Evolutionary conservation across 2,888 invertebrate species (phyloP), one percentile per base, ranked within the genome.

Genomic region (Dynastes grantii): DNA sequence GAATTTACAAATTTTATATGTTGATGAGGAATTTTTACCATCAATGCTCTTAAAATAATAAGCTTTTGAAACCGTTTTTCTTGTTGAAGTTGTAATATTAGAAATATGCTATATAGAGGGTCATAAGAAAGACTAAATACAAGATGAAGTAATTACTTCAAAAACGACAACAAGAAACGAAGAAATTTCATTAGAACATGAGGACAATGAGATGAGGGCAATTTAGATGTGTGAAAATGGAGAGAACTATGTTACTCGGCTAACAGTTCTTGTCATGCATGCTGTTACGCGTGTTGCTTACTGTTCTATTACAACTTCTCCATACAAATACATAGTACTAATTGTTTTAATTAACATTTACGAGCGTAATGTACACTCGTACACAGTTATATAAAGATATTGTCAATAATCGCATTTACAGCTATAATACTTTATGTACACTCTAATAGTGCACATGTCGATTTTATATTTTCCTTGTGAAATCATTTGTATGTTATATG

Each of bases 311-410:
- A 68, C 29, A 8, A 68, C 22, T 49, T 5, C 40, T 11, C 55
- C 51, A 71, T 45, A 73, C 22, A 73, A 13, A 22, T 73, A 8
- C 45, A 45, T 45, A 27, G 45, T 61, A 11, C 61, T 73, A 73
- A 73, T 73, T 73, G 73, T 61, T 73, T 73, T 73, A 73, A 73
- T 73, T 73, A 73, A 73, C 61, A 73, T 73, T 58, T 55, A 53
- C 55, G 53, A 32, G 13, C n/a, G n/a, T 40, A 65, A 65, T 65
- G 27, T 68, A 49, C 68, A 49, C 73, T 40, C 4, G 37, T 71
- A 71, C 67, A 45, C 45, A 45, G 40, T 53, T 71, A 55, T 55
- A 55, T 55, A 32, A 53, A 58, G 27, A 22, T 37, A 55, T 58
- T 55, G 32, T 37, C 55, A 71, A 55, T 71, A 55, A 71, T 58